phyloP scores from a whole-genome alignment of 2,888 invertebrate species.

The Muschampia plurimacula region DNA sequence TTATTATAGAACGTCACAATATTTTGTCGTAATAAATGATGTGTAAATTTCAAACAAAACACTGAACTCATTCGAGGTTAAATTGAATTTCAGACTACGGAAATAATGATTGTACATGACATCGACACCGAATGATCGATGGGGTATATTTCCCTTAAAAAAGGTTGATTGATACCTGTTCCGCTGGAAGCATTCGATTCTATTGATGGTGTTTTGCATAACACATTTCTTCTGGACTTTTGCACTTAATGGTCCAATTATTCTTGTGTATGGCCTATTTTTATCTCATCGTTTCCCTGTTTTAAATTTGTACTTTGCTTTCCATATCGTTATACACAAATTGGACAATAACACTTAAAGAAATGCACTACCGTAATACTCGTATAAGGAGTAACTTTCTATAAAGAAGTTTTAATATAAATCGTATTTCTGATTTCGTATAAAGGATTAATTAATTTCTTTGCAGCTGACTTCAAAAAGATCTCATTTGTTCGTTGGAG shows the following conservation, averaged over 20 bases:
- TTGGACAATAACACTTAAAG: not conserved
- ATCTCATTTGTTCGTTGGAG: not conserved
- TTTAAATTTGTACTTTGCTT: not conserved
- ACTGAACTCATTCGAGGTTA: constrained; percentile 2
- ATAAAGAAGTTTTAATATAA: too few relatives aligned
- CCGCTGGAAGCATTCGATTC: constrained; percentile 19
- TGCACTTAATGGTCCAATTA: constrained; percentile 16
- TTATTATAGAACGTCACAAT: not conserved
- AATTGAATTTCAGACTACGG: constrained; percentile 36
- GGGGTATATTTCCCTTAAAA: constrained; percentile 53
- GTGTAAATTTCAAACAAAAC: constrained; percentile 9
- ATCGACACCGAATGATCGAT: constrained; percentile 54
- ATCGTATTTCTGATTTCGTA: too few relatives aligned
- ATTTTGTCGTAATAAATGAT: not conserved
- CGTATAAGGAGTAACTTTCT: too few relatives aligned
- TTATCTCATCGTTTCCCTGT: not conserved
- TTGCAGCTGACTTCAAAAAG: too few relatives aligned
- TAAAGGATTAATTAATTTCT: too few relatives aligned
- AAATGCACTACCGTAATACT: too few relatives aligned
- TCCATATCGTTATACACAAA: not conserved
- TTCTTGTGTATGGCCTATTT: not conserved
- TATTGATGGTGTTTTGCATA: constrained; percentile 20
- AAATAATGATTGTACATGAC: constrained; percentile 51
- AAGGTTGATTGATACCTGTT: constrained; percentile 53
- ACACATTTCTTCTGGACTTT: constrained; percentile 21